A percentile compares a stretch with the other conserved stretches of the same genome.
Evolutionary conservation across 2,797 vertebrate genomes (phyloP).

Genomic region (Gymnoscopelus microlampas): DNA sequence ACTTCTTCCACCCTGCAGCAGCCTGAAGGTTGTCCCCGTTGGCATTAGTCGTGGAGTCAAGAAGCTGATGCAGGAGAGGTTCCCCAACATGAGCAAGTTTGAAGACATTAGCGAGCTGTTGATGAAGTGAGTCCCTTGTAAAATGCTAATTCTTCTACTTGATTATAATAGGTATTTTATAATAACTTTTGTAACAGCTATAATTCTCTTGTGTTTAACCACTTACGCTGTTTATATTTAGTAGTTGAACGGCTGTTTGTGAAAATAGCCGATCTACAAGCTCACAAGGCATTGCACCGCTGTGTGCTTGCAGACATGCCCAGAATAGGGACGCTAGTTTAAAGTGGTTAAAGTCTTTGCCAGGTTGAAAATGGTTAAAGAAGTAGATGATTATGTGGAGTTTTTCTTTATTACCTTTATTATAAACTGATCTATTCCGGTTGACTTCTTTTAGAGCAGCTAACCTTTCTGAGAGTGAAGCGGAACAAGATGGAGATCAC

Average conservation of each 20-base stretch:
- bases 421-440: neutral
- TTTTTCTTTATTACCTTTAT: neutral
- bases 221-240: too few relatives aligned
- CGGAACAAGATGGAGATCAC: conserved; percentile 91
- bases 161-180: neutral
- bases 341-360: too few relatives aligned
- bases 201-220: too few relatives aligned
- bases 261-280: too few relatives aligned
- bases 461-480: conserved; percentile 93
- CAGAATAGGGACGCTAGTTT: too few relatives aligned
- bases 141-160: neutral
- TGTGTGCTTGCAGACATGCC: too few relatives aligned
- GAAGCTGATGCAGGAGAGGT: conserved; percentile 93
- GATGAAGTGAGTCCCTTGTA: conserved; percentile 81
- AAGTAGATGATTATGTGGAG: neutral
- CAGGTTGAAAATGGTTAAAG: too few relatives aligned
- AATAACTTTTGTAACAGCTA: neutral
- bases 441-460: conserved; percentile 77
- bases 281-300: too few relatives aligned
- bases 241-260: too few relatives aligned
- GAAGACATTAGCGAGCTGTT: conserved; percentile 95
- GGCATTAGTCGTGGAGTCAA: conserved; percentile 92
- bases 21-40: conserved; percentile 93
- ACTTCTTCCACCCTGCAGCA: conserved; percentile 75
- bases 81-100: conserved; percentile 92